These are phyloP conservation scores for Idaea biselata DNA, from an alignment of 2,888 invertebrate genomes.

Conservation along the genomic window DNA sequence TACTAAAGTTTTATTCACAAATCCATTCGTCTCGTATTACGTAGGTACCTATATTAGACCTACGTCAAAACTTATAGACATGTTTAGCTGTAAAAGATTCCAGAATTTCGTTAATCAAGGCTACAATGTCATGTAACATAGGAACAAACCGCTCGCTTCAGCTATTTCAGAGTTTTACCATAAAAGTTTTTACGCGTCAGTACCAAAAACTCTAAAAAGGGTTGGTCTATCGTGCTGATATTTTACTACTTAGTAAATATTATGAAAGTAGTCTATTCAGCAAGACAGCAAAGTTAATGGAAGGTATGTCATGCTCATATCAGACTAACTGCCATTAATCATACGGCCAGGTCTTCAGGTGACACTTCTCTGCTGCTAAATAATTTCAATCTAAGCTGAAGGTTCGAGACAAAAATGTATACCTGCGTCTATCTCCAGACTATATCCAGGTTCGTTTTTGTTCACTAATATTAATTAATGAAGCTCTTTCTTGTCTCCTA, in stretches of 20 bases:
- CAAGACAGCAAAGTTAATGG: constrained; percentile 23
- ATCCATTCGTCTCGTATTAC: neutral
- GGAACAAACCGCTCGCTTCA: neutral
- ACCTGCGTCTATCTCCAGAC: too few species aligned
- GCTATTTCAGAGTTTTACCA: neutral
- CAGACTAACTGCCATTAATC: constrained; percentile 34
- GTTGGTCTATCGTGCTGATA: neutral
- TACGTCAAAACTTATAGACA: neutral
- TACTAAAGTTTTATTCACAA: neutral
- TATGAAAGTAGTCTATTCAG: constrained; percentile 23
- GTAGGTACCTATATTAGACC: too few species aligned
- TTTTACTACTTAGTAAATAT: constrained; percentile 7
- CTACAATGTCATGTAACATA: neutral
- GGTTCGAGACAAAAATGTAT: neutral
- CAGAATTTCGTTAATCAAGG: neutral
- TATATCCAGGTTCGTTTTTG: neutral
- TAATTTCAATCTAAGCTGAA: constrained; percentile 28
- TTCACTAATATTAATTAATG: neutral
- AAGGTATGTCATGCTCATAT: too few species aligned
- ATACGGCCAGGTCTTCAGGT: constrained; percentile 30
- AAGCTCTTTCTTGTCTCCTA: too few species aligned
- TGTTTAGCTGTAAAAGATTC: neutral
- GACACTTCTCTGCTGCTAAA: constrained; percentile 33
- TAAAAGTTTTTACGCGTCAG: neutral
- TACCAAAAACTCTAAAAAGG: neutral